phyloP scores from a whole-genome alignment of 1,140 invertebrate genomes.

The Caenorhabditis tropicalis region DNA sequence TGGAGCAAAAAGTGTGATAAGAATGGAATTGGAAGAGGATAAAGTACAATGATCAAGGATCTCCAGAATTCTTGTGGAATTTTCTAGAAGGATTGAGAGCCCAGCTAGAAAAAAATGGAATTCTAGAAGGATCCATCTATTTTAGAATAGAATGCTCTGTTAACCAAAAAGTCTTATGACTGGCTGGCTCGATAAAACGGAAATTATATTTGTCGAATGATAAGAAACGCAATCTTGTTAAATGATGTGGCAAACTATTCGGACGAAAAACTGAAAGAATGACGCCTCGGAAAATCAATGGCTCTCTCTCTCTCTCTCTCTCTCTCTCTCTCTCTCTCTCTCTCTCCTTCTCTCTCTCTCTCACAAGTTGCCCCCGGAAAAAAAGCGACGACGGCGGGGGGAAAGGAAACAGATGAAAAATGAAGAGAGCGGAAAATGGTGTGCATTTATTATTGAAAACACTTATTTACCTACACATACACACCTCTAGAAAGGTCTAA shows the following conservation, averaged over 20 bases:
- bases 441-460: not conserved
- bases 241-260: not conserved
- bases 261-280: too few relatives aligned
- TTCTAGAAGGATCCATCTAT: too few relatives aligned
- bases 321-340: too few relatives aligned
- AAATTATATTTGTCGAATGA: too few relatives aligned
- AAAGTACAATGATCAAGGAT: not conserved
- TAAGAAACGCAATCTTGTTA: constrained; percentile 34
- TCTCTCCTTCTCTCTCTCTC: too few relatives aligned
- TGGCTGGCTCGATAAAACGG: too few relatives aligned
- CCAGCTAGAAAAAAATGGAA: too few relatives aligned
- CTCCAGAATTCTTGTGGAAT: not conserved
- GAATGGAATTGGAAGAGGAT: not conserved
- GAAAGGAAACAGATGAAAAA: not conserved
- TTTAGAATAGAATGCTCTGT: too few relatives aligned
- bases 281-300: not conserved
- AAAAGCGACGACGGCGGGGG: not conserved
- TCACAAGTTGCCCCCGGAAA: constrained; percentile 6
- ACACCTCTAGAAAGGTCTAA: not conserved
- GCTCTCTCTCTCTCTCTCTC: too few relatives aligned
- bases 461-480: constrained; percentile 24
- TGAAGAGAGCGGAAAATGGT: not conserved
- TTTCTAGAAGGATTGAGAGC: too few relatives aligned
- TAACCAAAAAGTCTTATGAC: too few relatives aligned
- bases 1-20: constrained; percentile 1